phyloP scores from a whole-genome alignment of 2,888 invertebrate species.

The Fragum sueziense region DNA sequence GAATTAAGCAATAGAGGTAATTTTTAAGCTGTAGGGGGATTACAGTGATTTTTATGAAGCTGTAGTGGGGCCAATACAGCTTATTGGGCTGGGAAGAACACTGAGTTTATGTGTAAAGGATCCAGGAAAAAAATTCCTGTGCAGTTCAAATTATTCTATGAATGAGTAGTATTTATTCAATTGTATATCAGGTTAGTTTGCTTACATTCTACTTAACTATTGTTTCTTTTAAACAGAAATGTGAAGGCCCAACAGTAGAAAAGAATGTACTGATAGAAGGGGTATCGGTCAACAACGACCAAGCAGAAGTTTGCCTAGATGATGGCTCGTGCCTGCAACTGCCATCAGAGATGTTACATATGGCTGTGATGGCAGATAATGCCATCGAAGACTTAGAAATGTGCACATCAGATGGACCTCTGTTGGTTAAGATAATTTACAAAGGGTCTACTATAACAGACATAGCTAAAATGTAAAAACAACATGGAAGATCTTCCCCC shows the following conservation, averaged over 20 bases:
- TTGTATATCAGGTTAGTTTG: too few relatives aligned
- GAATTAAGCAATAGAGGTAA: too few relatives aligned
- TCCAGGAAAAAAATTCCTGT: too few relatives aligned
- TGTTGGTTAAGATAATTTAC: neutral
- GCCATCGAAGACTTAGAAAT: neutral
- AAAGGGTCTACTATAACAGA: neutral
- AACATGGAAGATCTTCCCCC: too few relatives aligned
- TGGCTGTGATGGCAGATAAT: constrained; percentile 1
- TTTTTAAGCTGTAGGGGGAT: too few relatives aligned
- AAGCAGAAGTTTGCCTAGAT: neutral
- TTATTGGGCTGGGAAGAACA: too few relatives aligned
- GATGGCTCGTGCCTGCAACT: neutral
- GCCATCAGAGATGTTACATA: neutral
- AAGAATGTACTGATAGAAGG: neutral
- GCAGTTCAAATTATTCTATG: too few relatives aligned
- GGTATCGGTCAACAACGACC: neutral
- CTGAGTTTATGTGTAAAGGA: too few relatives aligned
- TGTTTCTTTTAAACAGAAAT: neutral
- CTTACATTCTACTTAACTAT: neutral
- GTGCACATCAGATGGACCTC: neutral
- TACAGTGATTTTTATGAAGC: too few relatives aligned
- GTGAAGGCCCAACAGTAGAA: neutral
- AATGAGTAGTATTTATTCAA: too few relatives aligned
- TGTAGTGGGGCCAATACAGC: too few relatives aligned
- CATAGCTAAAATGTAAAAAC: neutral